Evolutionary conservation across 2,113 vertebrate genomes (phyloP).

Genomic region (Vimba vimba): DNA sequence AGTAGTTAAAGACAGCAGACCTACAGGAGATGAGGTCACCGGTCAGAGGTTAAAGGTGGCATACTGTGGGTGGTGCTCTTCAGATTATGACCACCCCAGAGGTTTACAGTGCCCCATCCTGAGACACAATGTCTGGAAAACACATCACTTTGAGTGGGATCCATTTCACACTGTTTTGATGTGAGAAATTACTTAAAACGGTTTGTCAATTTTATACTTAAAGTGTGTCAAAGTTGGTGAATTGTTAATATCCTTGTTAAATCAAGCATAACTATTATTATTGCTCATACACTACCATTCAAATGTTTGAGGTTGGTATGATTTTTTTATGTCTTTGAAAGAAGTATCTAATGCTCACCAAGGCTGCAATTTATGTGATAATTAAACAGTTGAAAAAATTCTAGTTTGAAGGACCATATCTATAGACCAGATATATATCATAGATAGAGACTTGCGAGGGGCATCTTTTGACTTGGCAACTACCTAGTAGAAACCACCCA

Average conservation of each 20-base stretch:
- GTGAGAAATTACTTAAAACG: neutral
- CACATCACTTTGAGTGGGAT: neutral
- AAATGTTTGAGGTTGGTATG: too few species aligned
- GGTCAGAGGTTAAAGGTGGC: conserved; percentile 64
- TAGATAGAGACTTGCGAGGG: neutral
- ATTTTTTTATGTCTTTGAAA: too few species aligned
- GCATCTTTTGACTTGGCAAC: neutral
- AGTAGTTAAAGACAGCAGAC: conserved; percentile 59
- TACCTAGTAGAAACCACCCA: neutral
- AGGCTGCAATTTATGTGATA: too few species aligned
- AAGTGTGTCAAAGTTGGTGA: neutral
- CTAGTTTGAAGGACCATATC: neutral
- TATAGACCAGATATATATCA: neutral
- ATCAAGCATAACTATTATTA: too few species aligned
- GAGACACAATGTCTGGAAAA: conserved; percentile 56
- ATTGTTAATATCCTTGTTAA: too few species aligned
- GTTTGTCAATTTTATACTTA: neutral
- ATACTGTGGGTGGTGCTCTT: conserved; percentile 65
- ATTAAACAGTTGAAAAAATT: neutral
- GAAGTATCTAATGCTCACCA: too few species aligned
- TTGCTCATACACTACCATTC: too few species aligned
- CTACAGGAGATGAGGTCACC: conserved; percentile 60
- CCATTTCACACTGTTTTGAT: neutral
- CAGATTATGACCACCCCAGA: conserved; percentile 56
- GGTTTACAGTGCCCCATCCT: conserved; percentile 69